These are phyloP conservation scores for Lamproptera curius DNA, from an alignment of 2,888 invertebrate genomes.

Conservation along the genomic window DNA sequence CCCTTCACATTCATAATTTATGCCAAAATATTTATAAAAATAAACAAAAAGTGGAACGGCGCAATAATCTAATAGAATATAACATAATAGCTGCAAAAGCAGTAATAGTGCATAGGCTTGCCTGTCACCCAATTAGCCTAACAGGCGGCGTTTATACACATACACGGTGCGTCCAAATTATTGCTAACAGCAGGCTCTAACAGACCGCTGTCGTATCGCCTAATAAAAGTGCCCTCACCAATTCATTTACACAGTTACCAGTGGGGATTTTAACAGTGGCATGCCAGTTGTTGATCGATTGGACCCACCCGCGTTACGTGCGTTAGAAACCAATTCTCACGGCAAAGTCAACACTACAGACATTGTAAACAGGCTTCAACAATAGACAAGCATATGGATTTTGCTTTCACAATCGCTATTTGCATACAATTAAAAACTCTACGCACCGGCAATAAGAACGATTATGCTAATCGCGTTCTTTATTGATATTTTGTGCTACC, in stretches of 20 bases:
- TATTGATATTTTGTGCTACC: conserved; percentile 56
- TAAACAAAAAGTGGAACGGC: too few species aligned
- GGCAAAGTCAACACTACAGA: conserved; percentile 68
- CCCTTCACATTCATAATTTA: too few species aligned
- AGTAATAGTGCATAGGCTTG: too few species aligned
- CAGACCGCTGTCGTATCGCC: conserved; percentile 9
- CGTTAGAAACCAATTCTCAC: conserved; percentile 74
- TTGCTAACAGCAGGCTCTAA: conserved; percentile 8
- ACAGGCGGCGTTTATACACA: conserved; percentile 10
- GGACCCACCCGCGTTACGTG: conserved; percentile 70
- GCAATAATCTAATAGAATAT: too few species aligned
- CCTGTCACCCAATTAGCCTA: conserved; percentile 15
- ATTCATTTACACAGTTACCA: conserved; percentile 25
- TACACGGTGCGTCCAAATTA: conserved; percentile 15
- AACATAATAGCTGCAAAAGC: too few species aligned
- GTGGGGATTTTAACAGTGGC: conserved; percentile 55
- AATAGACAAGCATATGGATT: conserved; percentile 51
- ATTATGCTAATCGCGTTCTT: conserved; percentile 22
- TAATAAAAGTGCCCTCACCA: conserved; percentile 24
- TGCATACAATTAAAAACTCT: conserved; percentile 29
- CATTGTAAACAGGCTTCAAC: conserved; percentile 69
- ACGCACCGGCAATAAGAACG: conserved; percentile 16
- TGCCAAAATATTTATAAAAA: too few species aligned
- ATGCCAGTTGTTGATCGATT: conserved; percentile 59
- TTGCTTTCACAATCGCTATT: conserved; percentile 47